Evolutionary conservation across 2,797 vertebrate species (phyloP), one percentile per base, ranked within the genome.

Genomic region (Squalus acanthias): DNA sequence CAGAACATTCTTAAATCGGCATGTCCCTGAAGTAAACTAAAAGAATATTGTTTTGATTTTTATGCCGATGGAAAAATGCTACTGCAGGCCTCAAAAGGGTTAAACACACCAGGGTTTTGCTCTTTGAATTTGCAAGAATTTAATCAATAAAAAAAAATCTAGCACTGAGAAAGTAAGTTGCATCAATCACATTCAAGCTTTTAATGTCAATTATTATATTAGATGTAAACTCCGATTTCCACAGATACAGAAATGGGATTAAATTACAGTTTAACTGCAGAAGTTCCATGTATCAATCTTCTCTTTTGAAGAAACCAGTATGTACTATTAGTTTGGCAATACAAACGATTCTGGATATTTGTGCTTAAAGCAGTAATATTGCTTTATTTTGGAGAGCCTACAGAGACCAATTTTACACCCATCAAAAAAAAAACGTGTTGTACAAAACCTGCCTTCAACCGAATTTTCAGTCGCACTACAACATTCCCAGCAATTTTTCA

Each of bases 291-390:
- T 57, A 95, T 53, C 94, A 95, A 13, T 95, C 50, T n/a, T 57
- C 76, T 57, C 50, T 95, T 57, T 95, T 26, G 24, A 72, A 74
- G 69, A 74, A 95, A 13, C 5, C 12, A 13, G 46, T 22, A 95
- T 76, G 46, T 93, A 39, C 69, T 29, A 95, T 95, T 57, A 57
- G 13, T 76, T 69, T 76, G 50, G 29, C 72, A 74, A 95, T 76
- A 15, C 29, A 60, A 72, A 95, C 70, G 76, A 76, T 76, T 76
- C 94, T 57, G 2, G 46, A 60, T 95, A 92, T 60, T 92, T 60
- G 89, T 65, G 89, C 60, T 95, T 95, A 95, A 95, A 74, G 50
- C 29, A 57, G 94, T 70, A 76, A 95, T 95, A 74, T 76, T 67
- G 92, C 67, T 76, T 74, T 74, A 63, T 70, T 95, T 95, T 46